These are phyloP conservation scores for Otolemur crassicaudatus DNA, from an alignment of 2,797 vertebrate species.

Conservation along the genomic window DNA sequence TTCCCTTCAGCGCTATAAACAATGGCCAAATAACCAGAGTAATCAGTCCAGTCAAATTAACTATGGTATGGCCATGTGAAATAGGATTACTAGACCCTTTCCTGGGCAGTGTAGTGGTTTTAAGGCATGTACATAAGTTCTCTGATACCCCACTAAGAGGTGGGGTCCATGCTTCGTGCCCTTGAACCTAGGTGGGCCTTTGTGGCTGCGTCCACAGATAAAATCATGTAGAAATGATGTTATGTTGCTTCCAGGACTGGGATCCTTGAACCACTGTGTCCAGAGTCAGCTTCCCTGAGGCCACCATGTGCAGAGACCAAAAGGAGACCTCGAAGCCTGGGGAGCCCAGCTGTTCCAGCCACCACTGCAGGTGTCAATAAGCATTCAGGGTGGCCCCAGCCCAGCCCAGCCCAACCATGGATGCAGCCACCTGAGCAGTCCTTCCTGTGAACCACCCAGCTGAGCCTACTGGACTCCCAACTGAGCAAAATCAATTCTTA, in stretches of 20 bases:
- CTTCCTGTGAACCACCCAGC: neutral
- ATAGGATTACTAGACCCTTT: neutral
- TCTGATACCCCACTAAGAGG: neutral
- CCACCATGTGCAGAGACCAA: neutral
- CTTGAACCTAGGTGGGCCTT: neutral
- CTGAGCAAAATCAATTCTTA: neutral
- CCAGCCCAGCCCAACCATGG: neutral
- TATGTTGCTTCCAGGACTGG: neutral
- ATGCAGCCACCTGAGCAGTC: neutral
- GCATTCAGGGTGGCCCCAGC: neutral
- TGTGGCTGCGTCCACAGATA: neutral
- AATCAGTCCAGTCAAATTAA: neutral
- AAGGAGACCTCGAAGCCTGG: neutral
- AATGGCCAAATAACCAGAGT: neutral
- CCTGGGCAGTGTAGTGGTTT: neutral
- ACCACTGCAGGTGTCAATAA: neutral
- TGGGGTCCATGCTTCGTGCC: neutral
- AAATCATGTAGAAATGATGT: neutral
- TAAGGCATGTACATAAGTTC: neutral
- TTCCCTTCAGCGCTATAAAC: neutral
- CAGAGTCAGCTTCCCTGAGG: neutral
- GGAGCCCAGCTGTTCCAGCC: neutral
- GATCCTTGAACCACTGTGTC: neutral
- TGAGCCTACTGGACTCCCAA: neutral
- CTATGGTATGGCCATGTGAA: neutral